Base-by-base conservation (phyloP, 2,888 invertebrate genomes). In the Boloria euphrosyne region DNA sequence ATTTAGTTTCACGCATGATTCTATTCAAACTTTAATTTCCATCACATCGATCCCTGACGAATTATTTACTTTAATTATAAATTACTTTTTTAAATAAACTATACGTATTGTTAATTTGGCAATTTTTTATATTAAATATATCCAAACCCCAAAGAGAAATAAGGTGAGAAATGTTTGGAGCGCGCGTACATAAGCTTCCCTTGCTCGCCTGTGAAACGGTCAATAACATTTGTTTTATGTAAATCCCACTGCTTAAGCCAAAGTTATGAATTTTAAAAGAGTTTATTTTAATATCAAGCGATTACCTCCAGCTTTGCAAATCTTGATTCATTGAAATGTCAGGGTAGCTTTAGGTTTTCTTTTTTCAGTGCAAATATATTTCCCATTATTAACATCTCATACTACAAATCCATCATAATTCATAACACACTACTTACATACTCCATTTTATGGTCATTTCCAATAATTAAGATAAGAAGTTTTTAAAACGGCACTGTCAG, bases 151-250 rank as follows among this genome's bases (percentile, higher is more conserved):
- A 66, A 64, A 65, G 66, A 66, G 64, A 67, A 71, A 74, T 60
- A 80, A 90, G 90, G 90, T 90, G 90, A 90, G 90, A 87, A 73
- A 68, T 70, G 77, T 83, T 84, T 86, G 80, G 77, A 76, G 77
- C 73, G 74, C 75, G 82, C 78, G 78, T 75, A 78, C 78, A 78
- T 80, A 75, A 76, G 86, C 86, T 87, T 82, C 75, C 62, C 69
- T 68, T 68, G 49, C 54, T 68, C 65, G 66, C 66, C 54, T 63
- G 60, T 61, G 43, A 54, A 67, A 51, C 66, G 65, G 61, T 67
- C 51, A 62, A 67, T 71, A 69, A 62, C 52, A 60, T 71, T 69
- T 62, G 68, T 65, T 70, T 66, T 61, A 67, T 57, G 62, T 65
- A 60, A 62, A 65, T 67, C 70, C 72, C 53, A 67, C 69, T 69